These are phyloP conservation scores for Propsilocerus akamusi DNA, from an alignment of 1,140 invertebrate genomes.

Conservation along the genomic window DNA sequence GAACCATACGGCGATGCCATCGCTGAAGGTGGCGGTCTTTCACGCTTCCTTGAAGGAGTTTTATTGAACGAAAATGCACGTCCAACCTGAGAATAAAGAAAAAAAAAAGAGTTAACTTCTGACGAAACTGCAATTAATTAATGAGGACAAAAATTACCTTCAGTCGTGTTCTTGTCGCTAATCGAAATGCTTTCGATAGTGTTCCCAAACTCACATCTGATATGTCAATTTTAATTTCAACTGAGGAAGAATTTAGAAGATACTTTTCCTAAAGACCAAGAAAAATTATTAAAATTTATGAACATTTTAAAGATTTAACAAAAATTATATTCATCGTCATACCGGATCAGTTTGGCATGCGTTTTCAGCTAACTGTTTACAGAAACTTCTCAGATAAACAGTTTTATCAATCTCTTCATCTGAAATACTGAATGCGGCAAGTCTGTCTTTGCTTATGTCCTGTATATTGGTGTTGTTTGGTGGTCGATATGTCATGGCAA, in stretches of 20 bases:
- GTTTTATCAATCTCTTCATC: conserved; percentile 64
- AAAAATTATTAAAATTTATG: background rate
- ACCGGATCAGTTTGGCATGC: conserved; percentile 67
- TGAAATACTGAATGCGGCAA: conserved; percentile 70
- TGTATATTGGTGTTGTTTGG: conserved; percentile 21
- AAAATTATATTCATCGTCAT: too few relatives aligned
- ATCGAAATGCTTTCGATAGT: conserved; percentile 70
- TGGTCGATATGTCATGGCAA: conserved; percentile 67
- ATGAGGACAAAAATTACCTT: conserved; percentile 35
- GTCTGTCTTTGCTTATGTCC: conserved; percentile 69
- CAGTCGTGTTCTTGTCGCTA: conserved; percentile 60
- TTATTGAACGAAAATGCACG: conserved; percentile 88
- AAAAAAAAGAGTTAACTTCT: background rate
- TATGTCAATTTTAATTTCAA: conserved; percentile 53
- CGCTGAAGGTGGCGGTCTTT: conserved; percentile 84
- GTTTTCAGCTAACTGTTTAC: conserved; percentile 73
- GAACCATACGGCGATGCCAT: conserved; percentile 75
- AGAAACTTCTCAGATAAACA: conserved; percentile 60
- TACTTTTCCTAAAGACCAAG: conserved; percentile 49
- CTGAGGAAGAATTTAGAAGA: conserved; percentile 25
- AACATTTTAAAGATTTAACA: conserved; percentile 4
- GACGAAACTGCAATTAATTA: background rate
- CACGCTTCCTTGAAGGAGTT: conserved; percentile 71
- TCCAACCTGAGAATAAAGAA: conserved; percentile 34
- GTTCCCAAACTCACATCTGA: conserved; percentile 67